Evolutionary conservation across 2,888 invertebrate genomes (phyloP).

Genomic region (Ormyrus nitidulus): DNA sequence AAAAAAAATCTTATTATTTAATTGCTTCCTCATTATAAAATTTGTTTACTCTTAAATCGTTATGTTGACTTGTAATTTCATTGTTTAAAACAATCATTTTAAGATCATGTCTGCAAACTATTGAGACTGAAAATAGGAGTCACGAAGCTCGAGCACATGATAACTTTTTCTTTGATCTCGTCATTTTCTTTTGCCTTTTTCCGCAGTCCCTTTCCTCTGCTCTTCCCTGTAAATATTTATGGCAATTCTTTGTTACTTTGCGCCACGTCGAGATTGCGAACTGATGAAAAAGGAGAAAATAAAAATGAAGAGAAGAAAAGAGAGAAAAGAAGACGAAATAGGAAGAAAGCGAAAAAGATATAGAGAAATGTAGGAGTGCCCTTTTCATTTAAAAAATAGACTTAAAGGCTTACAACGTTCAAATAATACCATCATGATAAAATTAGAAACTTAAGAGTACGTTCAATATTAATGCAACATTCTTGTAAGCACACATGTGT

Average conservation of each 20-base stretch:
- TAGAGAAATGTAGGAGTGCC: constrained; percentile 18
- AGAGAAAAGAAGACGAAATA: constrained; percentile 36
- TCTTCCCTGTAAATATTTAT: constrained; percentile 43
- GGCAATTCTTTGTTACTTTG: constrained; percentile 22
- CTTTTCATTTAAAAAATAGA: constrained; percentile 56
- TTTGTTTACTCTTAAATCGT: too few species aligned
- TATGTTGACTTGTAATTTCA: background rate
- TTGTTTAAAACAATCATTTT: constrained; percentile 28
- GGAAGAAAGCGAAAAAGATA: constrained; percentile 15
- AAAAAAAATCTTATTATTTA: too few species aligned
- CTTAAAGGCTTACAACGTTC: constrained; percentile 60
- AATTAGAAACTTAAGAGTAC: constrained; percentile 63
- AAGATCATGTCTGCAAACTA: background rate
- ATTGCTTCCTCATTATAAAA: too few species aligned
- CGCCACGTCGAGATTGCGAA: constrained; percentile 14
- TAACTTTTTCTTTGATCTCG: constrained; percentile 26
- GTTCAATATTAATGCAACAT: constrained; percentile 35
- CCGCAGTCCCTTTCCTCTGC: constrained; percentile 19
- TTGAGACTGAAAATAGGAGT: constrained; percentile 34
- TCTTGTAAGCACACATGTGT: constrained; percentile 51
- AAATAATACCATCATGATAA: constrained; percentile 63
- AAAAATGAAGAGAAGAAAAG: constrained; percentile 29
- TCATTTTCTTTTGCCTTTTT: constrained; percentile 27
- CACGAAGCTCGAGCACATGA: background rate
- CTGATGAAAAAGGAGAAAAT: constrained; percentile 36